These are phyloP conservation scores for Tenthredo mesomela DNA, from an alignment of 2,888 invertebrate species.

Conservation along the genomic window DNA sequence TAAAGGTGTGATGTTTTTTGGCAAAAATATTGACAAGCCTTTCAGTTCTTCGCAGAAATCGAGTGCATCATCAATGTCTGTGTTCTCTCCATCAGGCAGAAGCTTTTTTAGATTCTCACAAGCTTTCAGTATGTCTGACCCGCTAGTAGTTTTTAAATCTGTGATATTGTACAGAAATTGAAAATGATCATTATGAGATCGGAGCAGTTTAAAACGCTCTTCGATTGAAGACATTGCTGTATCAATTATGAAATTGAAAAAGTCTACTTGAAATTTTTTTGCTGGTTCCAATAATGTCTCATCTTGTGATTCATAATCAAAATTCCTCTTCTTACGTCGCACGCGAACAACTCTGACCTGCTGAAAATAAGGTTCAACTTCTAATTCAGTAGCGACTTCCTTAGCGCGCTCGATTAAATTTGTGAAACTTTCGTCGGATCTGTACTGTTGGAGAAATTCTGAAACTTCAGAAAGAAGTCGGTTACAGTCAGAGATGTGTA, in stretches of 20 bases:
- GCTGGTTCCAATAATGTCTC: conserved; percentile 15
- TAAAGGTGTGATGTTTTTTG: too few relatives aligned
- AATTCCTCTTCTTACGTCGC: conserved; percentile 27
- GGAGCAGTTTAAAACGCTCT: conserved; percentile 37
- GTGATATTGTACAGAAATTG: conserved; percentile 29
- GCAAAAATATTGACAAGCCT: conserved; percentile 12
- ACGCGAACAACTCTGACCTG: neutral
- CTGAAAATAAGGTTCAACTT: conserved; percentile 1
- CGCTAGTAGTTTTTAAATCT: conserved; percentile 7
- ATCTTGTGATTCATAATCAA: conserved; percentile 34
- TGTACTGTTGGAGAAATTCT: conserved; percentile 37
- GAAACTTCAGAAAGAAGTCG: conserved; percentile 15
- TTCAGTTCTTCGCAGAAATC: conserved; percentile 36
- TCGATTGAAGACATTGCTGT: conserved; percentile 28
- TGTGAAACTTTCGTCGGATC: conserved; percentile 39
- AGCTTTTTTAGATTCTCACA: conserved; percentile 7
- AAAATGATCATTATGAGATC: conserved; percentile 18
- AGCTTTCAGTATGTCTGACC: conserved; percentile 20
- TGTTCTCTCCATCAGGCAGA: conserved; percentile 55
- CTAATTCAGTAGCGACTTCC: conserved; percentile 16
- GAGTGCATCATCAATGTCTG: conserved; percentile 55
- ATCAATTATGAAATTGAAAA: conserved; percentile 31
- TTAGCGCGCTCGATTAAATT: conserved; percentile 28
- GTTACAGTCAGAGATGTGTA: conserved; percentile 19
- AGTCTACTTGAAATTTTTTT: conserved; percentile 12